These are phyloP conservation scores for Myotis vivesi DNA, from an alignment of 2,797 vertebrate species.

Conservation along the genomic window DNA sequence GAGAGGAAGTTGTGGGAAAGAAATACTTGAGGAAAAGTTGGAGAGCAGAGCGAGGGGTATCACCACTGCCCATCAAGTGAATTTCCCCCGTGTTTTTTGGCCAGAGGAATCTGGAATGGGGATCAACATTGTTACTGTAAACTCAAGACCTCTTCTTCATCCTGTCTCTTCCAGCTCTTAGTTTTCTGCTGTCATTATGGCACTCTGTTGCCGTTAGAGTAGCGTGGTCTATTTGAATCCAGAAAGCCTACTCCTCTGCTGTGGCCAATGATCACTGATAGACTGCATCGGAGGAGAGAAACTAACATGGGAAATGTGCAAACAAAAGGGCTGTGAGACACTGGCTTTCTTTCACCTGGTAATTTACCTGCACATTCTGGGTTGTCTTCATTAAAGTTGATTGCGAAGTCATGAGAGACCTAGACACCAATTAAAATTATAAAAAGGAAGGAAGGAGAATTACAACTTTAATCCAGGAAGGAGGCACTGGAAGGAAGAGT, in stretches of 20 bases:
- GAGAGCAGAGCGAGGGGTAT: background rate
- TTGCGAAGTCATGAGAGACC: constrained; percentile 99
- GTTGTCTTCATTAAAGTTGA: constrained; percentile 99
- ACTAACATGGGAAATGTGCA: background rate
- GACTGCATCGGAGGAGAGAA: background rate
- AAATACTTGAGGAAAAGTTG: background rate
- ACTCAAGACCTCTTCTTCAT: background rate
- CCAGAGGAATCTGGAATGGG: background rate
- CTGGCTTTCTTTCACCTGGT: background rate
- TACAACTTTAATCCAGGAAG: constrained; percentile 71
- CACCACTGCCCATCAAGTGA: background rate
- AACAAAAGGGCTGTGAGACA: fast-evolving
- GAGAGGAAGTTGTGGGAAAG: background rate
- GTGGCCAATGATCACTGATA: background rate
- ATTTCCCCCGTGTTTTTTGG: background rate
- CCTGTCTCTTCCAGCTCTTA: background rate
- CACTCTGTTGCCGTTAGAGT: background rate
- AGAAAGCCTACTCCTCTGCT: background rate
- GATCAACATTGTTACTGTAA: background rate
- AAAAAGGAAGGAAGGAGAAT: constrained; percentile 71
- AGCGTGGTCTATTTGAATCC: background rate
- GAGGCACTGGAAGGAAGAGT: constrained; percentile 36
- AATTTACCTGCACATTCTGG: constrained; percentile 97
- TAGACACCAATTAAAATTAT: constrained; percentile 78
- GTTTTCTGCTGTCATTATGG: background rate